Base-by-base conservation (phyloP, 2,113 vertebrate genomes). In the Garra rufa region DNA sequence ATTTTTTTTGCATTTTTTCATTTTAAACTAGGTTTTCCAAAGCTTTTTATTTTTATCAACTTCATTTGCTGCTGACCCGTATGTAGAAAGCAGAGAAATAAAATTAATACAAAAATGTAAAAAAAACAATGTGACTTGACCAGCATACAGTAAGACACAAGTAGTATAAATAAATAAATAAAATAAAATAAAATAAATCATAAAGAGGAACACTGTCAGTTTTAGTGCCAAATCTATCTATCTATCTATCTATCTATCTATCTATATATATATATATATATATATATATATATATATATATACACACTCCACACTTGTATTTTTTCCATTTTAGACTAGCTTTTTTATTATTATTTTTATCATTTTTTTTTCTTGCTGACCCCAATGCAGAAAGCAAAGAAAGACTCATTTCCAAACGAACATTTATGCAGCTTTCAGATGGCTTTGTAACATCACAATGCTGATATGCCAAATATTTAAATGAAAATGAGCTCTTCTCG, bases 401-500 rank as follows among this genome's bases (percentile, higher is more conserved):
- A 81, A 57, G 30, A 24, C 28, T 38, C 50, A 41, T 77, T 52
- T 74, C 28, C 44, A 48, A 48, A 74, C 0, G 43, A 26, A 74
- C 71, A 2, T 74, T 77, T 55, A 30, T 59, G 75, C 19, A n/a
- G 75, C 43, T 48, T 34, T 81, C 65, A 79, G 57, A 63, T 9
- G 19, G 14, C 46, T 69, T 74, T 84, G 59, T 69, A 30, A 79
- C 34, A 73, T 73, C 77, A 80, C 92, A 92, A 95, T 94, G 93
- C 94, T 93, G 93, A 94, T 92, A 92, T 91, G 92, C 92, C 87
- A 90, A 92, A 93, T 95, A 96, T 84, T 80, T 19, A 94, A 96
- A 95, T 95, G 93, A 94, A 94, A 95, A 95, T 91, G 92, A 93
- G 91, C 91, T 92, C 93, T 93, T 92, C 89, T 92, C 91, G 92